A percentile compares a stretch with the other conserved stretches of the same genome.
Conservation (phyloP, 2,113 vertebrate genomes). For the Turnix velox region DNA sequence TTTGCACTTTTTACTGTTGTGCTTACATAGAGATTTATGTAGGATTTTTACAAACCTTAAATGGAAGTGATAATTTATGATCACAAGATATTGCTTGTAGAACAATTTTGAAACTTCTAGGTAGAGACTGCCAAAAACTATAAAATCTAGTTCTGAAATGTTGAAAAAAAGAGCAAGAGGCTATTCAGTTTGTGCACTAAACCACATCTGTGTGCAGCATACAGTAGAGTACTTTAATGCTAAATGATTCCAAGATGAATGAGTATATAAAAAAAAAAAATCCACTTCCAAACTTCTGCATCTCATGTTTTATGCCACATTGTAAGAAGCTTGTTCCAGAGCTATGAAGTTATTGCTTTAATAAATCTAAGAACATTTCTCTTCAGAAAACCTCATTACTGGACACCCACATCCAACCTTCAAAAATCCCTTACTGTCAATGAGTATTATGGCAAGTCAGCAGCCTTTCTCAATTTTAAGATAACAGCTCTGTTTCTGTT, state of each 20-base stretch:
- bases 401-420: background rate
- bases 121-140: conserved; percentile 46
- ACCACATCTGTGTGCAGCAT: conserved; percentile 51
- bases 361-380: background rate
- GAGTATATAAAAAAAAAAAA: background rate
- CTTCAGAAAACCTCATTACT: background rate
- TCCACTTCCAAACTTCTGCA: background rate
- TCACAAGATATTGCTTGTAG: conserved; percentile 57
- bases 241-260: conserved; percentile 40
- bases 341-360: background rate
- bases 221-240: background rate
- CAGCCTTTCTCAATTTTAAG: background rate
- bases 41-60: conserved; percentile 52
- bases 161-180: conserved; percentile 41
- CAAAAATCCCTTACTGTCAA: background rate
- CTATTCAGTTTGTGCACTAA: conserved; percentile 6
- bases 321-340: background rate
- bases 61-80: conserved; percentile 52
- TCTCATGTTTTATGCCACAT: background rate
- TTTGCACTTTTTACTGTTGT: conserved; percentile 62
- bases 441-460: background rate
- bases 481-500: background rate
- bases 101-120: conserved; percentile 47
- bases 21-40: conserved; percentile 53
- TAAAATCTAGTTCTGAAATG: conserved; percentile 47